Evolutionary conservation across 1,140 invertebrate genomes (phyloP).

Genomic region (Sycophila sp.): DNA sequence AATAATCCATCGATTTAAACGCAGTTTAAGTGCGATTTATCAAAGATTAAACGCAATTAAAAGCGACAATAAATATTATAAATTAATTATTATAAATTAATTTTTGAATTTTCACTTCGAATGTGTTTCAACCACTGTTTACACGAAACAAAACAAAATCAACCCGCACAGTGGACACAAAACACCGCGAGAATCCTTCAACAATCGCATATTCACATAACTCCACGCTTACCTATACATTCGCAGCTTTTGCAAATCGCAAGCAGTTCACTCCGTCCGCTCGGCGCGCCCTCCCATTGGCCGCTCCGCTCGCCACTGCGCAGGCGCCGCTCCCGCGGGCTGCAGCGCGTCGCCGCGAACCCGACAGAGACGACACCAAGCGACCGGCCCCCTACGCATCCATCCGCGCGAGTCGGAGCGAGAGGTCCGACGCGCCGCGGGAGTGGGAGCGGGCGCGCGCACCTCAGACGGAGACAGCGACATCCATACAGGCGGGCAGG

Average conservation of each 20-base stretch:
- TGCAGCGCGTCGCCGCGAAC: background rate
- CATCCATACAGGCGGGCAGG: background rate
- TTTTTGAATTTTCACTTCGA: too few species aligned
- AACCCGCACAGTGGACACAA: background rate
- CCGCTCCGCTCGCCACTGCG: background rate
- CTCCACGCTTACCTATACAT: background rate
- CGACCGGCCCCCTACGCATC: too few species aligned
- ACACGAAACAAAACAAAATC: background rate
- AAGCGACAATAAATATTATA: too few species aligned
- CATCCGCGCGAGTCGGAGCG: too few species aligned
- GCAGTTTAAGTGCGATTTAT: too few species aligned
- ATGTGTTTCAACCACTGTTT: too few species aligned
- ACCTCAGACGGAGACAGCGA: background rate
- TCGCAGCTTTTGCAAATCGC: background rate
- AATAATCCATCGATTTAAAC: too few species aligned
- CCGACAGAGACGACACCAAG: background rate
- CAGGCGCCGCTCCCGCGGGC: background rate
- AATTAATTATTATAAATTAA: too few species aligned
- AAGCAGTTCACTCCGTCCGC: background rate
- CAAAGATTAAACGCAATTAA: too few species aligned
- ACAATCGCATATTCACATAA: background rate
- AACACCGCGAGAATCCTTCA: background rate
- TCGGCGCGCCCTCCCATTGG: background rate
- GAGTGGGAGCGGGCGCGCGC: too few species aligned
- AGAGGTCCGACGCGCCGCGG: too few species aligned